Conservation (phyloP, 2,113 vertebrate species). For the Podarcis muralis region DNA sequence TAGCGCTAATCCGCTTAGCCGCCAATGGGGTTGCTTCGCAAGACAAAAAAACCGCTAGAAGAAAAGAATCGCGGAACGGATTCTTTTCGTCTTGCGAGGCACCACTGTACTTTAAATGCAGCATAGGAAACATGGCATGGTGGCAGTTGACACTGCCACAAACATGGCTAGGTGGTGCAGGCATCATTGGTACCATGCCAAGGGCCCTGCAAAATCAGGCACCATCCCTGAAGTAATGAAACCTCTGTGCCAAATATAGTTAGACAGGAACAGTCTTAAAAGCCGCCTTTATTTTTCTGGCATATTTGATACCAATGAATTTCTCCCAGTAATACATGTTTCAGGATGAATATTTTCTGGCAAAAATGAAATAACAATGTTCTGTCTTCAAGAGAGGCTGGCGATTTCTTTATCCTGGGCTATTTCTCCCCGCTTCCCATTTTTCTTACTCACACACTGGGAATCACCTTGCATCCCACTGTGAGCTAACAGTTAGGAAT, state of each 20-base stretch:
- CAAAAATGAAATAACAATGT: background rate
- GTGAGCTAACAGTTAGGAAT: background rate
- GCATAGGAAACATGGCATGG: too few relatives aligned
- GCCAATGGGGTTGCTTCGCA: too few relatives aligned
- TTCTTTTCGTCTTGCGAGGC: too few relatives aligned
- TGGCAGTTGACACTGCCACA: too few relatives aligned
- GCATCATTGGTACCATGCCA: too few relatives aligned
- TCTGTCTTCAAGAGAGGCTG: constrained; percentile 27
- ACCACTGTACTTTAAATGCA: too few relatives aligned
- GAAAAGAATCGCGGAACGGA: too few relatives aligned
- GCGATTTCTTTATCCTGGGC: background rate
- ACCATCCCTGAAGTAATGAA: too few relatives aligned
- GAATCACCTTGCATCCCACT: constrained; percentile 28
- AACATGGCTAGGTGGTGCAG: too few relatives aligned
- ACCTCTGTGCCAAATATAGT: background rate
- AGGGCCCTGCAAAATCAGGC: too few relatives aligned
- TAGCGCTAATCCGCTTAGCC: too few relatives aligned
- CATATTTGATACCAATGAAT: background rate
- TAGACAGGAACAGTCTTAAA: background rate
- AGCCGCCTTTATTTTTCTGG: background rate
- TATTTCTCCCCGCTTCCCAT: background rate
- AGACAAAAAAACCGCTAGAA: too few relatives aligned
- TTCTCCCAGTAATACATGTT: background rate
- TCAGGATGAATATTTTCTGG: background rate
- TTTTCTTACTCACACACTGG: constrained; percentile 8